Conservation (phyloP, 2,888 invertebrate genomes). For the Phyllotreta striolata region DNA sequence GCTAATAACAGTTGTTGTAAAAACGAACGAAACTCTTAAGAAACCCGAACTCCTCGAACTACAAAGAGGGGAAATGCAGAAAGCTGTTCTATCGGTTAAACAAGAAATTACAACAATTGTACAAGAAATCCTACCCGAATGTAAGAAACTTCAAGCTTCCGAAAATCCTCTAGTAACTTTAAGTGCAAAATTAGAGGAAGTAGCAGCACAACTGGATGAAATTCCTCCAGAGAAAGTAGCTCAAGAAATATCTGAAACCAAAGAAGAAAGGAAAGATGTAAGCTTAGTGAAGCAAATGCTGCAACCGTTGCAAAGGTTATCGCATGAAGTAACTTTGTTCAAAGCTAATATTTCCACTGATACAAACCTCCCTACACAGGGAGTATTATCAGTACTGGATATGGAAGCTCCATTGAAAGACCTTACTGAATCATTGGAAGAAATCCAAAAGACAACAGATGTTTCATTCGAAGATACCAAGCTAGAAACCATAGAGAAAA, state of each 20-base stretch:
- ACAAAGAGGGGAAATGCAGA: slow-evolving; percentile 37
- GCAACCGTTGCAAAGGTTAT: neutral
- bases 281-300: neutral
- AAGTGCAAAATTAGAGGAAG: slow-evolving; percentile 25
- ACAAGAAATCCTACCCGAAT: neutral
- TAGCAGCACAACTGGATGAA: neutral
- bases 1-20: slow-evolving; percentile 33
- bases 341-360: slow-evolving; percentile 36
- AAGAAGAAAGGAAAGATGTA: neutral
- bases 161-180: slow-evolving; percentile 27
- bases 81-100: slow-evolving; percentile 24
- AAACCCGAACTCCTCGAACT: slow-evolving; percentile 24
- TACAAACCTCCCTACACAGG: slow-evolving; percentile 32
- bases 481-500: neutral
- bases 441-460: neutral
- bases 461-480: neutral
- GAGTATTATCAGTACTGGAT: slow-evolving; percentile 36
- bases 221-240: neutral
- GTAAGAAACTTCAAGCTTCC: slow-evolving; percentile 15
- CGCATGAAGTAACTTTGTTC: slow-evolving; percentile 34
- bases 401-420: slow-evolving; percentile 10
- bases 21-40: slow-evolving; percentile 25
- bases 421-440: neutral
- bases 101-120: slow-evolving; percentile 5
- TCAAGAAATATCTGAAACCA: neutral